Evolutionary conservation across 2,113 vertebrate genomes (phyloP).

Genomic region (Sebastes fasciatus): DNA sequence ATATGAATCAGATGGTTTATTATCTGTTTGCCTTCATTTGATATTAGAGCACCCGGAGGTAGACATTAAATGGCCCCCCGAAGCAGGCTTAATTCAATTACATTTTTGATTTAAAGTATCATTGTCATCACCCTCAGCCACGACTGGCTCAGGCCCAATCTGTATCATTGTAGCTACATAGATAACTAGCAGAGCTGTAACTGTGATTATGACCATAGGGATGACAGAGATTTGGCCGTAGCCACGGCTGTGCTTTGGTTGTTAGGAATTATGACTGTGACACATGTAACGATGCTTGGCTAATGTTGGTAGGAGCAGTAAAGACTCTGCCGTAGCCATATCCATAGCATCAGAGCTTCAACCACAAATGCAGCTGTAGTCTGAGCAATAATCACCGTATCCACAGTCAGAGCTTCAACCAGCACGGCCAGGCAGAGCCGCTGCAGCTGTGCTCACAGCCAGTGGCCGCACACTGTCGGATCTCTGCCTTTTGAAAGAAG

Average conservation of each 20-base stretch:
- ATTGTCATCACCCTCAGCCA: background rate
- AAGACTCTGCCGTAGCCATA: background rate
- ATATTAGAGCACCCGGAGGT: background rate
- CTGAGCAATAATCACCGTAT: background rate
- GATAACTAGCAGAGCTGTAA: too few species aligned
- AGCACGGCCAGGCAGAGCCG: background rate
- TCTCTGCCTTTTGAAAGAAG: background rate
- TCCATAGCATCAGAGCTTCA: background rate
- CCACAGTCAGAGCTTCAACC: background rate
- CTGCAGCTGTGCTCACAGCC: background rate
- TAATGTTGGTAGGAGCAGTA: background rate
- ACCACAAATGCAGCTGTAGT: background rate
- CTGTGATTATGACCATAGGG: background rate
- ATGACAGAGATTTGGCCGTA: background rate
- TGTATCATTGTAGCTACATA: too few species aligned
- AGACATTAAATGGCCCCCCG: background rate
- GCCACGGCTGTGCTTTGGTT: background rate
- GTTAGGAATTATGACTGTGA: background rate
- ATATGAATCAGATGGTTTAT: background rate
- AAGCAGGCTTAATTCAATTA: slow-evolving; percentile 13
- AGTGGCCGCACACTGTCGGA: background rate
- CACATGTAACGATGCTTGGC: background rate
- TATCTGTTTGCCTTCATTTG: slow-evolving; percentile 19
- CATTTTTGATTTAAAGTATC: background rate
- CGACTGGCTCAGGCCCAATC: too few species aligned